Evolutionary conservation across 2,113 vertebrate species (phyloP).

Genomic region (Protobothrops mucrosquamatus): DNA sequence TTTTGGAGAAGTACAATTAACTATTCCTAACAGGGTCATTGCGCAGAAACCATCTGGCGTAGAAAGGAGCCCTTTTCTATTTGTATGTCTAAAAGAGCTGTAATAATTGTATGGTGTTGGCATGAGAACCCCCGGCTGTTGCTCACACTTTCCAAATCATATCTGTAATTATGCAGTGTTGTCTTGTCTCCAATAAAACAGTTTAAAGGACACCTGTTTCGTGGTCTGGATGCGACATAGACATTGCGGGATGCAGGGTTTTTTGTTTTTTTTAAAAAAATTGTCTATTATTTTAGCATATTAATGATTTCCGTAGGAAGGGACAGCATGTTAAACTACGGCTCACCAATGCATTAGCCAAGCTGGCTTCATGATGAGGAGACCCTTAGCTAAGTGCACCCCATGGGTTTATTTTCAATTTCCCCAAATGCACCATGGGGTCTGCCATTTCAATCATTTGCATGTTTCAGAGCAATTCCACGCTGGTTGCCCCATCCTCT

Average conservation of each 20-base stretch:
- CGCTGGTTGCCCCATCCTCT: neutral
- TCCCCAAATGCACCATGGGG: neutral
- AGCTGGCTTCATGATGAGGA: neutral
- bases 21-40: slow-evolving; percentile 62
- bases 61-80: slow-evolving; percentile 61
- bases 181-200: slow-evolving; percentile 70
- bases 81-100: slow-evolving; percentile 64
- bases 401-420: neutral
- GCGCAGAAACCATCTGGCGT: slow-evolving; percentile 54
- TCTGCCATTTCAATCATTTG: neutral
- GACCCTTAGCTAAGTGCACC: neutral
- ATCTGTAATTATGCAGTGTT: slow-evolving; percentile 63
- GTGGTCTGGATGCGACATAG: slow-evolving; percentile 44
- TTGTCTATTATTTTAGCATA: slow-evolving; percentile 7
- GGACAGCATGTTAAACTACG: neutral
- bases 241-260: slow-evolving; percentile 13
- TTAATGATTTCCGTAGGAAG: neutral
- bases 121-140: slow-evolving; percentile 59
- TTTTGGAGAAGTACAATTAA: slow-evolving; percentile 70
- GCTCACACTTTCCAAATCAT: slow-evolving; percentile 62
- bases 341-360: neutral
- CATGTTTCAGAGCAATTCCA: neutral
- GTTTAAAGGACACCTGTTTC: slow-evolving; percentile 60
- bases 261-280: slow-evolving; percentile 16
- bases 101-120: slow-evolving; percentile 67